These are phyloP conservation scores for Dicentrarchus labrax DNA, from an alignment of 2,113 vertebrate species.

Conservation along the genomic window DNA sequence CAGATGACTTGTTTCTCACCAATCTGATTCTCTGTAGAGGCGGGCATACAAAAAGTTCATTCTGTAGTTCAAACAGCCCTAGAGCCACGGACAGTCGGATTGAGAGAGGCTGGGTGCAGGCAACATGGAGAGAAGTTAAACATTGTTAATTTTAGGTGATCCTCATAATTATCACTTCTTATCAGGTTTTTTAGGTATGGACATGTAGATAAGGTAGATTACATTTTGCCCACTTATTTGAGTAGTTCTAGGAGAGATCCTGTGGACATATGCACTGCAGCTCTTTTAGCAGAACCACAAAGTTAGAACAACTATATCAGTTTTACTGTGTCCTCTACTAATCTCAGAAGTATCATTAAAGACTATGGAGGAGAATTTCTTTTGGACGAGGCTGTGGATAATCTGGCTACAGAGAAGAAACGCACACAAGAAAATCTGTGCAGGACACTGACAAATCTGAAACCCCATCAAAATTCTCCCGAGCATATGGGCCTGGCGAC, in stretches of 20 bases:
- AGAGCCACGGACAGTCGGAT: no score
- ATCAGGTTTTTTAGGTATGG: background rate
- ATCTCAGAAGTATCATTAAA: conserved; percentile 49
- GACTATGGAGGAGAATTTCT: conserved; percentile 43
- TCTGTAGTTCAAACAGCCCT: no score
- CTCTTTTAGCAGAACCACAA: background rate
- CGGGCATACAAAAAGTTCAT: no score
- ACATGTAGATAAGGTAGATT: background rate
- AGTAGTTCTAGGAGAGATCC: background rate
- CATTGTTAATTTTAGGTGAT: background rate
- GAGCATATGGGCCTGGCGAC: conserved; percentile 83
- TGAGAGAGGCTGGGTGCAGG: no score
- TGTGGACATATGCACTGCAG: background rate
- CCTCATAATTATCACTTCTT: background rate
- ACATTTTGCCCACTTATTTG: background rate
- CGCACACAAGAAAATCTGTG: conserved; percentile 58
- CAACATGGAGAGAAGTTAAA: no score
- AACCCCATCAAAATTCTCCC: conserved; percentile 69
- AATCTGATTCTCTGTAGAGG: no score
- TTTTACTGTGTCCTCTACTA: conserved; percentile 15
- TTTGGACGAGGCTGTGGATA: conserved; percentile 47
- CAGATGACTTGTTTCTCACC: no score
- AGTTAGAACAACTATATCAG: background rate
- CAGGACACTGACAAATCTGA: conserved; percentile 63
- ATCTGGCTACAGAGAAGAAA: conserved; percentile 53